Base-by-base conservation (phyloP, 2,113 vertebrate genomes). In the Bos indicus region DNA sequence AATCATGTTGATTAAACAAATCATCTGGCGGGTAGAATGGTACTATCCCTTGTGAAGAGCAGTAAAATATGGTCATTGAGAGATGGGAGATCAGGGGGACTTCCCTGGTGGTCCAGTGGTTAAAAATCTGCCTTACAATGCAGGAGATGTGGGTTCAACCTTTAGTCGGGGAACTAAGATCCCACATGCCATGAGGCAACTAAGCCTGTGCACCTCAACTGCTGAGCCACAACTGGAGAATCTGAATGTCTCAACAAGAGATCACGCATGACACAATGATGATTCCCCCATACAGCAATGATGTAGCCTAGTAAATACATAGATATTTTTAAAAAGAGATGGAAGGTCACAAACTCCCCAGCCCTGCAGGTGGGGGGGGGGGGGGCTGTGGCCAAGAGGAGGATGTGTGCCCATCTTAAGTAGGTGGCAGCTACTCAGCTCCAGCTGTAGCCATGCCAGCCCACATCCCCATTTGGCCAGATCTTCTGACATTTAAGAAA, bases 351-450 rank as follows among this genome's bases (percentile, higher is more conserved):
- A 54, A 13, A 46, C 28, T 51, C n/a, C 12, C 40, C 52, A 30
- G 30, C 11, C 21, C 51, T 17, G 56, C 46, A 77, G 36, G 51
- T 2, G 2, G 2, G n/a, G 51, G 3, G n/a, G 51, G 3, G 9
- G 1, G 64, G 46, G 67, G 17, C 28, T n/a, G 30, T 36, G 52
- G 60, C 82, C 62, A 7, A 25, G 14, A 1, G 56, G n/a, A 52
- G 40, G 7, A 7, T 30, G 16, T 5, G 6, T 54, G 1, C 46
- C 56, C 12, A 26, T 28, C 23, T 17, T 15, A 10, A 48, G 26
- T 60, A 48, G 25, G 33, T 0, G 7, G 14, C n/a, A 64, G 64
- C 64, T 19, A 0, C 33, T 6, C 5, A 0, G 25, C 21, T 36
- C 28, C 43, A 33, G 87, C 59, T 23, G 46, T 28, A 48, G 48